Base-by-base conservation (phyloP, 1,140 invertebrate genomes). In the Drosophila oshimai region DNA sequence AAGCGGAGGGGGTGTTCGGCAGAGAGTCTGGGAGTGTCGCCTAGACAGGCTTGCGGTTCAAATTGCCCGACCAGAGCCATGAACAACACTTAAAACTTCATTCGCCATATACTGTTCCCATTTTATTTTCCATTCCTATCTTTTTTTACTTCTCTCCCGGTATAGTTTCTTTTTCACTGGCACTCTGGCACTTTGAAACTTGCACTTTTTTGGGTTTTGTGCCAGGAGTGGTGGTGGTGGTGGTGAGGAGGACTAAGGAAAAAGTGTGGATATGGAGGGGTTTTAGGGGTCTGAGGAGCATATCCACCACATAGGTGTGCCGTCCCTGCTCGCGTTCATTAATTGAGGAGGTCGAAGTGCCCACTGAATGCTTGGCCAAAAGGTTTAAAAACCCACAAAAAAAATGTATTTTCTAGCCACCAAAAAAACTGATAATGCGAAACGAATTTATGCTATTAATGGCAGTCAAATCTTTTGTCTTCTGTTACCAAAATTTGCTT, bases 61-160 rank as follows among this genome's bases (percentile, higher is more conserved):
- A 51, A 72, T 57, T 58, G 54, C 39, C 58, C 26, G 49, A 24
- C 37, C 78, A 75, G 57, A 75, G 67, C 53, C 51, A 70, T 71
- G 54, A 74, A 84, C 74, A 50, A 69, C 69, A 69, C 78, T 79
- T 73, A 45, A 84, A 79, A 83, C 61, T 83, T 75, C 49, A 80
- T 80, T 75, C 51, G 72, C 70, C 44, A 29, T 45, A 45, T 58
- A 26, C 49, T 15, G 3, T 36, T 15, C 6, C 18, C 31, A 12
- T 10, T 5, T 26, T 18, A 18, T 34, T 13, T 18, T 12, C 37
- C 36, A 26, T 51, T 57, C 20, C 45, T n/a, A n/a, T 33, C 18
- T 37, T 55, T 58, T 60, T 47, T 67, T 22, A 51, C 41, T 47
- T 53, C 51, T 42, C 28, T 18, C 46, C 15, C 13, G 41, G 6